These are phyloP conservation scores for Gibbula magus DNA, from an alignment of 2,888 invertebrate genomes.

Conservation along the genomic window DNA sequence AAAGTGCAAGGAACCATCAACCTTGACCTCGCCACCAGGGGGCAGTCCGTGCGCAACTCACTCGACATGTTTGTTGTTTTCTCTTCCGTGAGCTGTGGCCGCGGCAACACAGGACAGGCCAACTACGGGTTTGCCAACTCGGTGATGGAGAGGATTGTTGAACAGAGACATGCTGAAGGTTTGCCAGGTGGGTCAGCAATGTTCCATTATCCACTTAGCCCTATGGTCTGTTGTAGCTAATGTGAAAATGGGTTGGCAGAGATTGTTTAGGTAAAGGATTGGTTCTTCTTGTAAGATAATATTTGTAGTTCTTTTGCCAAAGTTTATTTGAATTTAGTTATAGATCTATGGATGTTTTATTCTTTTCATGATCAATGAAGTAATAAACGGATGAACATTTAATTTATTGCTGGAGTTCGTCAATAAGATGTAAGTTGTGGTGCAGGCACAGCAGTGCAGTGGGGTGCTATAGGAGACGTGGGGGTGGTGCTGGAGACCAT, in stretches of 20 bases:
- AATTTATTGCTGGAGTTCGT: too few relatives aligned
- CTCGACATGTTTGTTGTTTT: conserved; percentile 94
- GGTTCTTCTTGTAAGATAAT: too few relatives aligned
- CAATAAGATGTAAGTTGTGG: too few relatives aligned
- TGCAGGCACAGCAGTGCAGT: conserved; percentile 88
- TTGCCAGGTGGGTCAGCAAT: conserved; percentile 81
- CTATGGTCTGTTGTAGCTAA: too few relatives aligned
- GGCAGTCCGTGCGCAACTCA: conserved; percentile 82
- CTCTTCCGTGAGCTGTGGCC: conserved; percentile 96
- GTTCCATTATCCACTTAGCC: too few relatives aligned
- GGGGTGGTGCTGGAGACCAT: conserved; percentile 93
- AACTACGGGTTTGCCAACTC: conserved; percentile 99
- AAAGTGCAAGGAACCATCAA: conserved; percentile 90
- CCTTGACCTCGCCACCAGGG: conserved; percentile 87
- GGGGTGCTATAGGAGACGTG: conserved; percentile 99
- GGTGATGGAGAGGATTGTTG: conserved; percentile 96
- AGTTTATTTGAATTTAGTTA: too few relatives aligned
- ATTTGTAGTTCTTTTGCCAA: too few relatives aligned
- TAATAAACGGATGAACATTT: too few relatives aligned
- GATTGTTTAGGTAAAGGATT: too few relatives aligned
- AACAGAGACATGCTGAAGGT: conserved; percentile 87
- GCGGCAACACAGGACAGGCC: conserved; percentile 96
- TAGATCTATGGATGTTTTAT: too few relatives aligned
- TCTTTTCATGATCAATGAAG: too few relatives aligned
- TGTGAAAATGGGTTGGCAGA: too few relatives aligned